phyloP scores from a whole-genome alignment of 2,113 vertebrate species.

The Istiophorus platypterus region DNA sequence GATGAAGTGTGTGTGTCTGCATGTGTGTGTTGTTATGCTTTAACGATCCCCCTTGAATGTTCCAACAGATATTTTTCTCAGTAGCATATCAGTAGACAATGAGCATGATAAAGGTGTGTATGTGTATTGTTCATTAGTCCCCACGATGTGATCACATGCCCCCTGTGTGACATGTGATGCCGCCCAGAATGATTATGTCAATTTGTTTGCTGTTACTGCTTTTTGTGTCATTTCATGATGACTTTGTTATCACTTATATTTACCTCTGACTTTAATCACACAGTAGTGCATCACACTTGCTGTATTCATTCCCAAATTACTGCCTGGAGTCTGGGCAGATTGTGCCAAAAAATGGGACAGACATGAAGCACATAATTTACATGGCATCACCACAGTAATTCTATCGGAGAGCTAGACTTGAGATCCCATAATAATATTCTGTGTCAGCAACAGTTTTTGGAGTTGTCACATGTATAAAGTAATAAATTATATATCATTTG shows the following conservation, averaged over 20 bases:
- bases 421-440: not conserved
- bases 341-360: slow-evolving; percentile 31
- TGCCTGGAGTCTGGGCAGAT: slow-evolving; percentile 8
- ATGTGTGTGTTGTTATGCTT: slow-evolving; percentile 30
- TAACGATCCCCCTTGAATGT: slow-evolving; percentile 25
- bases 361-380: slow-evolving; percentile 29
- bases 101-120: slow-evolving; percentile 42
- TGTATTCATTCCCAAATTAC: slow-evolving; percentile 48
- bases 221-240: slow-evolving; percentile 51
- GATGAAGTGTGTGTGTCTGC: slow-evolving; percentile 7
- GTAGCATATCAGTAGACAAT: slow-evolving; percentile 24
- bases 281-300: slow-evolving; percentile 34
- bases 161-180: slow-evolving; percentile 47
- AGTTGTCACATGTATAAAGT: not conserved
- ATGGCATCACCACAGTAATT: slow-evolving; percentile 29
- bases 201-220: slow-evolving; percentile 40
- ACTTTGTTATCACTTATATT: slow-evolving; percentile 60
- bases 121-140: slow-evolving; percentile 39
- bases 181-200: slow-evolving; percentile 48
- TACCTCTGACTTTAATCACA: slow-evolving; percentile 52
- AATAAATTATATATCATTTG: not conserved
- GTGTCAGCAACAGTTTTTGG: not conserved
- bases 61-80: slow-evolving; percentile 48
- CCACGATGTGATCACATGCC: not conserved
- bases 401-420: not conserved